These are phyloP conservation scores for Erebia palarica DNA, from an alignment of 2,888 invertebrate species.

Conservation along the genomic window DNA sequence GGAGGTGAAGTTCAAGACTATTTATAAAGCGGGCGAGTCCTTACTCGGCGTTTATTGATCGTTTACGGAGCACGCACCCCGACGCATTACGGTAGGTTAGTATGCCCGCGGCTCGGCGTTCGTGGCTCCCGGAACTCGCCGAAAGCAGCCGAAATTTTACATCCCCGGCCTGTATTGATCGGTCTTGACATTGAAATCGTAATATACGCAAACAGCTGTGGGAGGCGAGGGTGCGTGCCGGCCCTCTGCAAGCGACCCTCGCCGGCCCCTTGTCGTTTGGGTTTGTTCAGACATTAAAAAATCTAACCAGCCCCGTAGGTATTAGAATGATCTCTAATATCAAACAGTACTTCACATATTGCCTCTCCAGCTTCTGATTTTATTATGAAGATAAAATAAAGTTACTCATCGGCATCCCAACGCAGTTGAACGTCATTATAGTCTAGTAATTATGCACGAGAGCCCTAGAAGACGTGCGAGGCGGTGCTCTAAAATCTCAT, in stretches of 20 bases:
- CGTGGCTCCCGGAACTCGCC: constrained; percentile 75
- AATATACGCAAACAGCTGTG: constrained; percentile 78
- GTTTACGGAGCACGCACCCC: constrained; percentile 72
- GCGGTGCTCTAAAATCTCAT: constrained; percentile 77
- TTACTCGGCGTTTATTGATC: constrained; percentile 77
- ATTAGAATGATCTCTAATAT: constrained; percentile 21
- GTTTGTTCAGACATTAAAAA: constrained; percentile 41
- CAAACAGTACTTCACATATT: constrained; percentile 9
- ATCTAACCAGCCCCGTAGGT: constrained; percentile 22
- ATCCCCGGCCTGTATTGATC: constrained; percentile 79
- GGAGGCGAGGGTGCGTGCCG: constrained; percentile 70
- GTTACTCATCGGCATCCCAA: constrained; percentile 63
- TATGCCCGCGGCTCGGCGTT: constrained; percentile 66
- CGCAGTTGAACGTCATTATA: constrained; percentile 55
- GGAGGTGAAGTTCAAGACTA: constrained; percentile 81
- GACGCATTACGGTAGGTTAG: constrained; percentile 80
- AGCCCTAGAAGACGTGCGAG: constrained; percentile 67
- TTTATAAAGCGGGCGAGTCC: constrained; percentile 75
- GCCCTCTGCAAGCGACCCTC: constrained; percentile 63
- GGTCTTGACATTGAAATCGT: constrained; percentile 82
- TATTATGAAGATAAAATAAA: constrained; percentile 49
- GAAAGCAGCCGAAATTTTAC: constrained; percentile 78
- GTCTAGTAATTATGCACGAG: constrained; percentile 70
- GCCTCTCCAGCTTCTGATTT: background rate
- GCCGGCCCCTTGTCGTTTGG: constrained; percentile 41